These are phyloP conservation scores for Drosophila nigricruria DNA, from an alignment of 2,888 invertebrate genomes.

Conservation along the genomic window DNA sequence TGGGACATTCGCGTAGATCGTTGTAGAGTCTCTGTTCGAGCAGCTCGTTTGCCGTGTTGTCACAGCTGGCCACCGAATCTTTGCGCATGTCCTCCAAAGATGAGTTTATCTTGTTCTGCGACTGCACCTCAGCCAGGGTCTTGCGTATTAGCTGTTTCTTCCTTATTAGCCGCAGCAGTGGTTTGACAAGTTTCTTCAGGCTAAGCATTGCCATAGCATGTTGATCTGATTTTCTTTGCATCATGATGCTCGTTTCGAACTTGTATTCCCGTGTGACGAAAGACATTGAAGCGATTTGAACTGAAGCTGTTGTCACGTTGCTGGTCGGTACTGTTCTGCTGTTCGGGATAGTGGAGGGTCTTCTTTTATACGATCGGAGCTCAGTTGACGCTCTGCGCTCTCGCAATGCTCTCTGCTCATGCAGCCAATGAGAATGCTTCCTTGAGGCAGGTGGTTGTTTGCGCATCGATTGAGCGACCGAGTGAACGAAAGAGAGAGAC, in stretches of 20 bases:
- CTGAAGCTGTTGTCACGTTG: constrained; percentile 43
- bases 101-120: constrained; percentile 81
- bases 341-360: constrained; percentile 27
- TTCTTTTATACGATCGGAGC: constrained; percentile 69
- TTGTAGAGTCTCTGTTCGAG: constrained; percentile 91
- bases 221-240: constrained; percentile 82
- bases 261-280: constrained; percentile 84
- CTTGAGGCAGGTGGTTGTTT: constrained; percentile 74
- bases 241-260: constrained; percentile 75
- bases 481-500: constrained; percentile 13
- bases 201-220: constrained; percentile 82
- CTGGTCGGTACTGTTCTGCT: constrained; percentile 69
- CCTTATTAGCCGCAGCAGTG: constrained; percentile 81
- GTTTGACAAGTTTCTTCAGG: constrained; percentile 83
- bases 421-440: constrained; percentile 59
- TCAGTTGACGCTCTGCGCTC: constrained; percentile 25
- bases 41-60: constrained; percentile 89
- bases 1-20: constrained; percentile 89
- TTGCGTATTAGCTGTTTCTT: constrained; percentile 83
- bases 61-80: constrained; percentile 81
- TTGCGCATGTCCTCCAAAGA: constrained; percentile 84
- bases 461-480: constrained; percentile 16
- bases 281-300: constrained; percentile 67
- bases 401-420: constrained; percentile 25
- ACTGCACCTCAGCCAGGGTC: constrained; percentile 82